Evolutionary conservation across 2,113 vertebrate genomes (phyloP).

Genomic region (Trichechus manatus): DNA sequence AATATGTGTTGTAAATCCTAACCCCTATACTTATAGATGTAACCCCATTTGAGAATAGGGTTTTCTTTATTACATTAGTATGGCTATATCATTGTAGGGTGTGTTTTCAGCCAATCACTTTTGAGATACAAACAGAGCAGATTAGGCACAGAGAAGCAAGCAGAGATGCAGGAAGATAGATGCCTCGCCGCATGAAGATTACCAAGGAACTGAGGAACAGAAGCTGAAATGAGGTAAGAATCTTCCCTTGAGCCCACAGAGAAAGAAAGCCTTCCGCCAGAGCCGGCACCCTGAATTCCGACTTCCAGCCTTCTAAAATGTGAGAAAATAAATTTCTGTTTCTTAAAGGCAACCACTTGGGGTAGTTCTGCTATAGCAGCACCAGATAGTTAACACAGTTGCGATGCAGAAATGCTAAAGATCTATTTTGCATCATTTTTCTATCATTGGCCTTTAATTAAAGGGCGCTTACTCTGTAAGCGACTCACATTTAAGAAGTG

Average conservation of each 20-base stretch:
- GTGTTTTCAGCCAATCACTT: background rate
- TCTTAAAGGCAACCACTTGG: background rate
- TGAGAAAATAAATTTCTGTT: background rate
- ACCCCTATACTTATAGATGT: background rate
- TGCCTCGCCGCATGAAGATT: background rate
- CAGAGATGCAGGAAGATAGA: background rate
- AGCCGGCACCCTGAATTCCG: background rate
- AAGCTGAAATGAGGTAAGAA: background rate
- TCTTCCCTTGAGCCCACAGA: background rate
- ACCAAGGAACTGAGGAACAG: background rate
- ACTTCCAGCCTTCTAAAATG: background rate
- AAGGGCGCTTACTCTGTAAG: background rate
- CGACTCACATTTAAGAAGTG: background rate
- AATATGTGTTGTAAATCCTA: background rate
- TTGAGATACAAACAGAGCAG: background rate
- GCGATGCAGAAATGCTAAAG: background rate
- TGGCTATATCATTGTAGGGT: background rate
- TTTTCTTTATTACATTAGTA: background rate
- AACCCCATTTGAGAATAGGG: background rate
- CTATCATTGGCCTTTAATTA: background rate
- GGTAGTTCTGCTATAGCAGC: background rate
- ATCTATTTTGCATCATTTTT: slow-evolving; percentile 3
- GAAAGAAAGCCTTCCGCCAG: background rate
- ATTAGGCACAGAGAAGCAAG: background rate
- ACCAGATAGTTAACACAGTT: background rate